Evolutionary conservation across 2,797 vertebrate genomes (phyloP).

Genomic region (Muscicapa striata): DNA sequence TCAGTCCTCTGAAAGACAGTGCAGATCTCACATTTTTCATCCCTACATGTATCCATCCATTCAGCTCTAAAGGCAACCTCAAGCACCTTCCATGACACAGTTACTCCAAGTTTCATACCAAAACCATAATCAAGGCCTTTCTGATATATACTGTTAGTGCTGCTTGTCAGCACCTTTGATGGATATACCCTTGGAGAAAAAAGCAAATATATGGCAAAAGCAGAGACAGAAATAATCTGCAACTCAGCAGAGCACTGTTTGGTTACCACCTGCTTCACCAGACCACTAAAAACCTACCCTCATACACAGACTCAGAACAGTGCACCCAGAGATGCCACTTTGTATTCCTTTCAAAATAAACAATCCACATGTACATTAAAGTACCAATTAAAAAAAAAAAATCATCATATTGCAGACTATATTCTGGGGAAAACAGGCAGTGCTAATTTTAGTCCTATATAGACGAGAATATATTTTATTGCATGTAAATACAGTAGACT

Average conservation of each 20-base stretch:
- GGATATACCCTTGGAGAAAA: neutral
- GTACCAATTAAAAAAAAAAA: neutral
- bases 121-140: neutral
- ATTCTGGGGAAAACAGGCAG: neutral
- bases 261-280: neutral
- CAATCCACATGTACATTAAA: neutral
- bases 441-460: neutral
- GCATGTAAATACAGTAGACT: neutral
- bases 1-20: neutral
- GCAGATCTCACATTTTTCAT: neutral
- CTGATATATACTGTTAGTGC: neutral
- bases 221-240: neutral
- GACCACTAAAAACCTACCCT: neutral
- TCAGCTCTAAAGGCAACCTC: neutral
- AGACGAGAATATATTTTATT: neutral
- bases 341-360: neutral
- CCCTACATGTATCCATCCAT: neutral
- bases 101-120: neutral
- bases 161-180: conserved; percentile 12
- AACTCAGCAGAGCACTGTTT: neutral
- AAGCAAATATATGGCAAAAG: conserved; percentile 1
- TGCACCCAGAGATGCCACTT: neutral
- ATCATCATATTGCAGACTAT: neutral
- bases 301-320: neutral
- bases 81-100: neutral